A percentile compares a stretch with the other conserved stretches of the same genome.
Evolutionary conservation across 2,113 vertebrate species (phyloP).

Genomic region (Lipotes vexillifer): DNA sequence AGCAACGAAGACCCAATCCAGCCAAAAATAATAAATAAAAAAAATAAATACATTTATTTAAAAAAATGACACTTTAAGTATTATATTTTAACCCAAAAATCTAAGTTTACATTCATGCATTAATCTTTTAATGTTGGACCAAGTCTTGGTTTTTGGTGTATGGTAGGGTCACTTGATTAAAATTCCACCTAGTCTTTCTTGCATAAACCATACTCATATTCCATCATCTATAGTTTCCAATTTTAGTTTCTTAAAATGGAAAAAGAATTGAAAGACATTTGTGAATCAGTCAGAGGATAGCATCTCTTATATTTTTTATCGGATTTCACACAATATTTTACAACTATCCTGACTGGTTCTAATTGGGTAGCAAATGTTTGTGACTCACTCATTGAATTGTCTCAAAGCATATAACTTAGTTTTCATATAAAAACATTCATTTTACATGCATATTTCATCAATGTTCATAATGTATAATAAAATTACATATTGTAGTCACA

Average conservation of each 20-base stretch:
- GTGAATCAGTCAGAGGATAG: background rate
- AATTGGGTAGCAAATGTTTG: background rate
- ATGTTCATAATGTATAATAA: background rate
- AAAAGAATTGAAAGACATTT: background rate
- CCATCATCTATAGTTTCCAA: background rate
- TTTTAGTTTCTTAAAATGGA: background rate
- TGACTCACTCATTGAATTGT: background rate
- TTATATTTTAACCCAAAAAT: background rate
- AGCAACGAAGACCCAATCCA: too few relatives aligned
- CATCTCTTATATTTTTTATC: background rate
- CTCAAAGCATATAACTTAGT: constrained; percentile 31
- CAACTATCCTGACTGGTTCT: constrained; percentile 1
- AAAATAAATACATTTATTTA: too few relatives aligned
- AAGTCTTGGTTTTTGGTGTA: background rate
- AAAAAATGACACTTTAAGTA: background rate
- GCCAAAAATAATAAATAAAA: too few relatives aligned
- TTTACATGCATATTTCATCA: background rate
- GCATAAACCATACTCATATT: background rate
- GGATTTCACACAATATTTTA: background rate
- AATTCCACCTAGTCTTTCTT: background rate
- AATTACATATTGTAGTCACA: background rate
- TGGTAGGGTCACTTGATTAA: background rate
- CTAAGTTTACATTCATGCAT: background rate
- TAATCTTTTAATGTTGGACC: background rate
- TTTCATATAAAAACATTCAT: constrained; percentile 31